Evolutionary conservation across 2,888 invertebrate species (phyloP).

Genomic region (Geophilus truncorum): DNA sequence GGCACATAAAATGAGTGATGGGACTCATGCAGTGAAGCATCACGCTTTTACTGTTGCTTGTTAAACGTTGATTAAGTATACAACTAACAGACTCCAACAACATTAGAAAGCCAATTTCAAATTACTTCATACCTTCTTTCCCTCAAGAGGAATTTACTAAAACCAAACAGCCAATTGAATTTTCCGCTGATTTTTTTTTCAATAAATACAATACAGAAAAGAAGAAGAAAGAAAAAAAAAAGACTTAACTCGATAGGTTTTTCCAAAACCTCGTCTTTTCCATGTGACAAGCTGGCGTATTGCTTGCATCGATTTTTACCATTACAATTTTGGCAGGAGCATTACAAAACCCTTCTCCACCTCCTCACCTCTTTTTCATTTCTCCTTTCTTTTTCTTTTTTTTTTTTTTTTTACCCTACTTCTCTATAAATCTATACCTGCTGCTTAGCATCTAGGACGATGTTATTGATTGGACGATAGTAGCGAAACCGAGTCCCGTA

Average conservation of each 20-base stretch:
- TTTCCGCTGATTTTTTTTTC: not conserved
- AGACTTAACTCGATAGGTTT: not conserved
- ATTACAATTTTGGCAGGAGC: not conserved
- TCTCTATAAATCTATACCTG: conserved; percentile 24
- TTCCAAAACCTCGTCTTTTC: not conserved
- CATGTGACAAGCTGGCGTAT: not conserved
- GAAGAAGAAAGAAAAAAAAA: not conserved
- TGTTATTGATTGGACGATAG: conserved; percentile 22
- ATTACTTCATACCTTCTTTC: no score
- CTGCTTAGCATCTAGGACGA: conserved; percentile 23
- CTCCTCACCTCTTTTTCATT: not conserved
- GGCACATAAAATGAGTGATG: no score
- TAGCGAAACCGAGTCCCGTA: not conserved
- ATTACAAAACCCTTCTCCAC: not conserved
- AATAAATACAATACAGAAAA: not conserved
- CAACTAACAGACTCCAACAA: no score
- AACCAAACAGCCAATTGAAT: no score
- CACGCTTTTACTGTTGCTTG: no score
- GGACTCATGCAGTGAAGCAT: no score
- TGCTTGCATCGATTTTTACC: not conserved
- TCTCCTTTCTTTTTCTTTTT: no score
- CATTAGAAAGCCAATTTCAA: no score
- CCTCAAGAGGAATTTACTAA: no score
- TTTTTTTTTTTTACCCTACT: not conserved
- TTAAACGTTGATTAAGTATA: no score